Conservation (phyloP, 1,140 invertebrate species). For the Chlorops oryzae region DNA sequence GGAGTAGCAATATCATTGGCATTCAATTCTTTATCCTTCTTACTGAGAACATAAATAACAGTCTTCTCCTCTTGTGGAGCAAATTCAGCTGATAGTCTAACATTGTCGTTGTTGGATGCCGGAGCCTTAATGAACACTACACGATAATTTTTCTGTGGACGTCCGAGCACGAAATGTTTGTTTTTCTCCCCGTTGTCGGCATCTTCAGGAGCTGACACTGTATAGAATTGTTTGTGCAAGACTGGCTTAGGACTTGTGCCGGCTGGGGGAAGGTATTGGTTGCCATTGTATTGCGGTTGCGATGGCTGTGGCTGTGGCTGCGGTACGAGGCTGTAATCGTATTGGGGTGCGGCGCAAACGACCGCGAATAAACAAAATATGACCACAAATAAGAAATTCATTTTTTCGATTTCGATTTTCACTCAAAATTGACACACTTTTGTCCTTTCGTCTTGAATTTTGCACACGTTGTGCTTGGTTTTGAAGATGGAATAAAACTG, state of each 20-base stretch:
- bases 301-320: conserved; percentile 11
- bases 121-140: conserved; percentile 85
- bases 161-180: conserved; percentile 43
- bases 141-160: conserved; percentile 74
- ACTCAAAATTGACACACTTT: too few relatives aligned
- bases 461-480: too few relatives aligned
- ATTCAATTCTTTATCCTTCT: conserved; percentile 61
- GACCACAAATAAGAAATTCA: too few relatives aligned
- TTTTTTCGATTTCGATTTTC: too few relatives aligned
- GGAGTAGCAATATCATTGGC: conserved; percentile 63
- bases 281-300: conserved; percentile 33
- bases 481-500: too few relatives aligned
- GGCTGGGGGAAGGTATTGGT: conserved; percentile 40
- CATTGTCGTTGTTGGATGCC: conserved; percentile 58
- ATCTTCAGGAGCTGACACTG: conserved; percentile 43
- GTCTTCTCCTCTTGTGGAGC: conserved; percentile 70
- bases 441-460: too few relatives aligned
- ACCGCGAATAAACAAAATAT: conserved; percentile 17
- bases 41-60: conserved; percentile 76
- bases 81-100: conserved; percentile 41
- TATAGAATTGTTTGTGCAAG: conserved; percentile 44
- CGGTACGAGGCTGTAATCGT: conserved; percentile 24
- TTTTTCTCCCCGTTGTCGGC: conserved; percentile 31
- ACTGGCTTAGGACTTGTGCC: conserved; percentile 36
- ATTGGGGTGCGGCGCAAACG: conserved; percentile 27